Conservation (phyloP, 1,140 invertebrate species). For the Drosophila sp. region DNA sequence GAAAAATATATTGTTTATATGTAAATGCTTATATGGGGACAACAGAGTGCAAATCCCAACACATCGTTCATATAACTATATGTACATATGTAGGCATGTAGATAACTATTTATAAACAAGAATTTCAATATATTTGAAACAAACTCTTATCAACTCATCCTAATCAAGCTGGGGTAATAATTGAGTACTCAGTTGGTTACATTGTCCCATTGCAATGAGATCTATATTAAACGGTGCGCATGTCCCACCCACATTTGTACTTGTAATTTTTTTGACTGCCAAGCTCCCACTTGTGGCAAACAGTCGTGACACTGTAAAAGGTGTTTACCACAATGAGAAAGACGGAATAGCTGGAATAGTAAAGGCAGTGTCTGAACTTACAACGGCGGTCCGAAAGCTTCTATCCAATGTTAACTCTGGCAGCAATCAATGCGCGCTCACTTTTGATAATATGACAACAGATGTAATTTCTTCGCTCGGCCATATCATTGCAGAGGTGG, state of each 20-base stretch:
- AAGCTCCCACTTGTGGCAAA: slow-evolving; percentile 19
- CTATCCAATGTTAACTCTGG: neutral
- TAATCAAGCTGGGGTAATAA: slow-evolving; percentile 12
- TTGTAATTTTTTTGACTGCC: slow-evolving; percentile 23
- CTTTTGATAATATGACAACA: neutral
- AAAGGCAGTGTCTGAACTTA: slow-evolving; percentile 12
- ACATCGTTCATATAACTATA: slow-evolving; percentile 7
- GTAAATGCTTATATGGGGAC: slow-evolving; percentile 2
- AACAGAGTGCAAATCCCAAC: neutral
- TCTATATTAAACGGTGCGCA: slow-evolving; percentile 27
- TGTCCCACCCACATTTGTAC: neutral
- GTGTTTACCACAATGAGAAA: neutral
- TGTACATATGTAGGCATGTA: slow-evolving; percentile 3
- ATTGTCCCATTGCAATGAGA: slow-evolving; percentile 43
- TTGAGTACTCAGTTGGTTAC: slow-evolving; percentile 35
- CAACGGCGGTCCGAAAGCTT: slow-evolving; percentile 10
- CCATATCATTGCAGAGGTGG: slow-evolving; percentile 19
- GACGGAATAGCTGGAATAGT: slow-evolving; percentile 6
- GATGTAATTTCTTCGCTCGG: slow-evolving; percentile 22
- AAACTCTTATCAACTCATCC: slow-evolving; percentile 14
- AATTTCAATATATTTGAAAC: slow-evolving; percentile 19
- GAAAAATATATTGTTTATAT: neutral
- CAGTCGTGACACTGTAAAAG: neutral
- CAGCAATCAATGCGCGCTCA: neutral
- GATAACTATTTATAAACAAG: slow-evolving; percentile 26